These are phyloP conservation scores for Ambastaia sidthimunki DNA, from an alignment of 2,797 vertebrate species.

Conservation along the genomic window DNA sequence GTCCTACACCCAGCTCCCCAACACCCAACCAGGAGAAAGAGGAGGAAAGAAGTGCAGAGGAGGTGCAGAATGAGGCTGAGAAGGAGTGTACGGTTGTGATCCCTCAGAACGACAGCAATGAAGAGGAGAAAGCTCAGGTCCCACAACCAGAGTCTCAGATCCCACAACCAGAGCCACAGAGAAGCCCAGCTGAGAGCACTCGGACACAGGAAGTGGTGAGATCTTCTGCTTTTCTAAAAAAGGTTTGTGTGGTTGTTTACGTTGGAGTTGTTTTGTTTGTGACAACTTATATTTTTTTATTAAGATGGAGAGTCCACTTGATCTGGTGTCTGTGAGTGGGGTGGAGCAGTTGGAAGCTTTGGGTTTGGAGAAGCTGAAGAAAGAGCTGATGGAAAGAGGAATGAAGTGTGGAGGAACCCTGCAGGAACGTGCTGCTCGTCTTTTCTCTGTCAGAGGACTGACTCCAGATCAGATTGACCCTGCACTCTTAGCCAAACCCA, in stretches of 20 bases:
- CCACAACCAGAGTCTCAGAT: background rate
- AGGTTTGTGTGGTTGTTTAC: background rate
- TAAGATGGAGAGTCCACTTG: slow-evolving; percentile 56
- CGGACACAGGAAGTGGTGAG: slow-evolving; percentile 36
- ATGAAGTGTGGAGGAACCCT: slow-evolving; percentile 93
- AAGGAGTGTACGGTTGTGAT: background rate
- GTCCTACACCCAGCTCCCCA: slow-evolving; percentile 39
- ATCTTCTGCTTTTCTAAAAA: background rate
- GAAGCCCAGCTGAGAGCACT: background rate
- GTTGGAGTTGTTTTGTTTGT: background rate
- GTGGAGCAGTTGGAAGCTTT: slow-evolving; percentile 81
- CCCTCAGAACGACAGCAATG: background rate
- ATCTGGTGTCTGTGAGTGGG: slow-evolving; percentile 74
- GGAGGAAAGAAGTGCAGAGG: slow-evolving; percentile 8
- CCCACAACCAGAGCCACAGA: background rate
- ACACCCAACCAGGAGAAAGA: slow-evolving; percentile 1
- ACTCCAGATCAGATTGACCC: slow-evolving; percentile 79
- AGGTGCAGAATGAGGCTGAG: background rate
- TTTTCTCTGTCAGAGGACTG: slow-evolving; percentile 85
- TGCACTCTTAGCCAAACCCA: slow-evolving; percentile 82
- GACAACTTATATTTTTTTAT: background rate
- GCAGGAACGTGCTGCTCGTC: slow-evolving; percentile 84
- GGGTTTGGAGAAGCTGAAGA: slow-evolving; percentile 88
- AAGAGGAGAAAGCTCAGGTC: slow-evolving; percentile 6
- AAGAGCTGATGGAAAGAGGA: slow-evolving; percentile 79